A percentile compares a stretch with the other conserved stretches of the same genome.
phyloP scores from a whole-genome alignment of 2,797 vertebrate species.

The Anisognathus igniventris region DNA sequence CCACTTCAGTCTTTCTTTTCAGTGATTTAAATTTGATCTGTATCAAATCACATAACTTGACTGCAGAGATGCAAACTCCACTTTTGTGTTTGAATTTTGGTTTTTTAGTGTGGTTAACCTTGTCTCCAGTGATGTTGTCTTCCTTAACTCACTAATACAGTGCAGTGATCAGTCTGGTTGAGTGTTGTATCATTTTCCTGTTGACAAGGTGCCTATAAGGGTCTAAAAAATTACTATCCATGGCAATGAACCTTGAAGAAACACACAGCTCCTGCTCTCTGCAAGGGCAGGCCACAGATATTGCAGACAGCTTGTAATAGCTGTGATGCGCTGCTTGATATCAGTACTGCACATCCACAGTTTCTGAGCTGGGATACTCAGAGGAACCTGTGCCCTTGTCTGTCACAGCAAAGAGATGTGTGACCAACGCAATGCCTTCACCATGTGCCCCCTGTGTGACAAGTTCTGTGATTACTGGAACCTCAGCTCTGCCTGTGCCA shows the following conservation, averaged over 20 bases:
- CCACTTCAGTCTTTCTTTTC: not conserved
- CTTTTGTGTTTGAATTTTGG: not conserved
- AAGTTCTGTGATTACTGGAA: constrained; percentile 94
- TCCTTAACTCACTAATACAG: not conserved
- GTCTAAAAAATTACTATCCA: not conserved
- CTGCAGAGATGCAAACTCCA: not conserved
- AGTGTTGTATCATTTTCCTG: not conserved
- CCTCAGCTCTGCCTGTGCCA: constrained; percentile 88
- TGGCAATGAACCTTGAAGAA: not conserved
- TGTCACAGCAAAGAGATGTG: constrained; percentile 90
- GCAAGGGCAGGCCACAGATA: not conserved
- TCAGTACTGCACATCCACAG: no score
- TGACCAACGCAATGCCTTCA: constrained; percentile 86
- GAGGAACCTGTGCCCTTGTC: not conserved
- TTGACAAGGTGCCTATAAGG: not conserved
- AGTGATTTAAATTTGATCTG: not conserved
- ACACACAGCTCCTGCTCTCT: not conserved
- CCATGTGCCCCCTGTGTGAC: constrained; percentile 98
- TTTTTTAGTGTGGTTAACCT: not conserved
- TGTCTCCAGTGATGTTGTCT: not conserved
- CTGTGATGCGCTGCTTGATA: not conserved
- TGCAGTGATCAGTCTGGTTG: not conserved
- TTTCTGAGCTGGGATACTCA: not conserved
- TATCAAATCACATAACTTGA: not conserved
- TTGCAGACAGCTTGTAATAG: not conserved